These are phyloP conservation scores for Eurytoma adleriae DNA, from an alignment of 2,888 invertebrate species.

Conservation along the genomic window DNA sequence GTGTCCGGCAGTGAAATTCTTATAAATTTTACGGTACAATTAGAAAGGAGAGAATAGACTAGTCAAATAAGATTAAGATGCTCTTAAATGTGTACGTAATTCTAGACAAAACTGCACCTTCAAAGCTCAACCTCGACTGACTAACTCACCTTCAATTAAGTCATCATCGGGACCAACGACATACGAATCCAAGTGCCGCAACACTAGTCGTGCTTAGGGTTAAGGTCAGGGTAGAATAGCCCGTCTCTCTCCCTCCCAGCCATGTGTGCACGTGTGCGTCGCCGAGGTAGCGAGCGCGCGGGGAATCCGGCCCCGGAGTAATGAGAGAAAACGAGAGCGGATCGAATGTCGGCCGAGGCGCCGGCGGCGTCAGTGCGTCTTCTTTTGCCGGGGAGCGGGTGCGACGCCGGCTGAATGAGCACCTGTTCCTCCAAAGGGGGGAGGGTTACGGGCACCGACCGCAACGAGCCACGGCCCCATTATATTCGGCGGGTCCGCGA, in stretches of 20 bases:
- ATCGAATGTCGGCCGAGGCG: conserved; percentile 52
- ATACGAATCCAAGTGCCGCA: not conserved
- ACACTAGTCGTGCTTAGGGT: conserved; percentile 14
- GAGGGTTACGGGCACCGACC: not conserved
- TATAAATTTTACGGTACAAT: too few relatives aligned
- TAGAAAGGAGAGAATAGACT: too few relatives aligned
- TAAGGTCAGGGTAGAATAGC: conserved; percentile 39
- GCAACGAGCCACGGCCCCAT: not conserved
- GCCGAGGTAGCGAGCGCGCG: not conserved
- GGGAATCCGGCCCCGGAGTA: conserved; percentile 40
- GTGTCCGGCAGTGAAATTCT: too few relatives aligned
- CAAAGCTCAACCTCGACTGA: too few relatives aligned
- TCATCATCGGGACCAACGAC: not conserved
- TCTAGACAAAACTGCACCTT: too few relatives aligned
- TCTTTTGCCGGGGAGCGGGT: conserved; percentile 18
- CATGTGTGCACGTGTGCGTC: not conserved
- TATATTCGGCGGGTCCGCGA: not conserved
- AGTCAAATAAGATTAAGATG: too few relatives aligned
- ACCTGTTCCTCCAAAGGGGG: conserved; percentile 15
- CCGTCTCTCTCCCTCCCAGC: not conserved
- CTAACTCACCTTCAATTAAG: too few relatives aligned
- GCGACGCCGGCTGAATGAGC: conserved; percentile 11
- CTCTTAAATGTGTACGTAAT: too few relatives aligned
- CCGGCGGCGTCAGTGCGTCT: conserved; percentile 1
- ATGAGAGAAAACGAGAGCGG: conserved; percentile 57